Evolutionary conservation across 2,797 vertebrate species (phyloP).

Genomic region (Xiphophorus birchmanni): DNA sequence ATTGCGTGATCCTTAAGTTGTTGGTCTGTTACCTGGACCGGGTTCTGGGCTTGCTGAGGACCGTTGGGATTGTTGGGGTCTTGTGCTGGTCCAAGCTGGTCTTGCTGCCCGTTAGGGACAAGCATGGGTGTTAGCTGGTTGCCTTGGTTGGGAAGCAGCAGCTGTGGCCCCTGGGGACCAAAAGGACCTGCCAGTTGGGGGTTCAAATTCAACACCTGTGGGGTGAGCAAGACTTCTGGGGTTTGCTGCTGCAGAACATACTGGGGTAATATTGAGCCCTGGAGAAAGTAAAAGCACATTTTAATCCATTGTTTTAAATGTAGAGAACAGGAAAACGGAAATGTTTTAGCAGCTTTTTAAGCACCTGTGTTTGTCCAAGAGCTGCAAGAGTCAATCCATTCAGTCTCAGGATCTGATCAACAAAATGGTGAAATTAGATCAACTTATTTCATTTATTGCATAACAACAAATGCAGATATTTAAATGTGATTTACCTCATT

Average conservation of each 20-base stretch:
- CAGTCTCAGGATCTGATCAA: constrained; percentile 70
- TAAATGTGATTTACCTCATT: constrained; percentile 71
- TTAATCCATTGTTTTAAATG: not conserved
- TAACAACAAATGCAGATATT: not conserved
- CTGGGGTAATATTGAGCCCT: constrained; percentile 67
- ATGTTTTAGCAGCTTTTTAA: not conserved
- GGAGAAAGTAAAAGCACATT: not conserved
- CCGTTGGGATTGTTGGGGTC: constrained; percentile 61
- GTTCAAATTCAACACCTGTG: constrained; percentile 75
- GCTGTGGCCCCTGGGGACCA: constrained; percentile 67
- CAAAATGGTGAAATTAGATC: not conserved
- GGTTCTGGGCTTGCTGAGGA: constrained; percentile 67
- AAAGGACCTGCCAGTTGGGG: constrained; percentile 70
- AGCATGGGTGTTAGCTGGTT: constrained; percentile 66
- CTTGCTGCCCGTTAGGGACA: constrained; percentile 71
- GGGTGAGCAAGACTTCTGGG: constrained; percentile 70
- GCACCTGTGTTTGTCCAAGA: constrained; percentile 74
- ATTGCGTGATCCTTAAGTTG: not conserved
- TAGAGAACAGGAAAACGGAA: not conserved
- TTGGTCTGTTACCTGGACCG: constrained; percentile 63
- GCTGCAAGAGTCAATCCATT: constrained; percentile 73
- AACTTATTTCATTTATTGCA: not conserved
- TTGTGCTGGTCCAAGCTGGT: constrained; percentile 57
- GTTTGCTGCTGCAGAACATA: constrained; percentile 75
- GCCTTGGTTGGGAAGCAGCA: constrained; percentile 69